Percentiles rank a stretch among this genome's conserved stretches.
Evolutionary conservation across 2,113 vertebrate species (phyloP).

Genomic region (Aleadryas rufinucha): DNA sequence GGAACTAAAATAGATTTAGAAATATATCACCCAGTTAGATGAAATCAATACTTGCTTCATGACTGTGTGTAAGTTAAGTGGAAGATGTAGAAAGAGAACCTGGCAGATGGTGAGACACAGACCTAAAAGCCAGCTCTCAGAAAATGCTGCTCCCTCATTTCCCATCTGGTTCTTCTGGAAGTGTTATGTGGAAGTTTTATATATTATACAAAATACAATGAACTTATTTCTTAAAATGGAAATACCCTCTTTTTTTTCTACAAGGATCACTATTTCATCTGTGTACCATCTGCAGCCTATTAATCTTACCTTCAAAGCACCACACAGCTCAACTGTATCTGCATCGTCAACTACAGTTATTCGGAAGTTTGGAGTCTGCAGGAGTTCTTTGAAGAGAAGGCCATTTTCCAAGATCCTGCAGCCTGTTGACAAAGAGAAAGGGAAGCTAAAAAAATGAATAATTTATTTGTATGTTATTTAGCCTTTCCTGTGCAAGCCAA

Average conservation of each 20-base stretch:
- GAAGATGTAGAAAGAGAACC: not conserved
- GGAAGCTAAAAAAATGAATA: not conserved
- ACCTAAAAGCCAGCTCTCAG: not conserved
- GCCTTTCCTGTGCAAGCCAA: not conserved
- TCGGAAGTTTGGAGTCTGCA: constrained; percentile 87
- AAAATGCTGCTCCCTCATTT: not conserved
- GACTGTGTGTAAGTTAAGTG: not conserved
- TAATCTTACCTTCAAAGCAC: constrained; percentile 84
- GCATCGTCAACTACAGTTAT: constrained; percentile 87
- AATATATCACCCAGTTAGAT: not conserved
- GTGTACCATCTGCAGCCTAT: not conserved
- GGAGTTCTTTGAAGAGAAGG: constrained; percentile 88
- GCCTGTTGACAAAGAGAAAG: constrained; percentile 65
- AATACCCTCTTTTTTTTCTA: not conserved
- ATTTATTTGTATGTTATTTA: not conserved
- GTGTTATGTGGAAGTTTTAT: not conserved
- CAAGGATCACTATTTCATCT: not conserved
- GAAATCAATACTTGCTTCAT: not conserved
- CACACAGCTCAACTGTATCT: constrained; percentile 87
- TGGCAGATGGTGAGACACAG: not conserved
- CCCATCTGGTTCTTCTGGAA: not conserved
- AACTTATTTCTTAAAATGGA: not conserved
- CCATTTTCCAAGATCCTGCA: constrained; percentile 86
- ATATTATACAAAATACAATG: not conserved
- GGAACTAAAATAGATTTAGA: not conserved